A percentile compares a stretch with the other conserved stretches of the same genome.
Conservation (phyloP, 2,113 vertebrate species). For the Petrocephalus zakoni region DNA sequence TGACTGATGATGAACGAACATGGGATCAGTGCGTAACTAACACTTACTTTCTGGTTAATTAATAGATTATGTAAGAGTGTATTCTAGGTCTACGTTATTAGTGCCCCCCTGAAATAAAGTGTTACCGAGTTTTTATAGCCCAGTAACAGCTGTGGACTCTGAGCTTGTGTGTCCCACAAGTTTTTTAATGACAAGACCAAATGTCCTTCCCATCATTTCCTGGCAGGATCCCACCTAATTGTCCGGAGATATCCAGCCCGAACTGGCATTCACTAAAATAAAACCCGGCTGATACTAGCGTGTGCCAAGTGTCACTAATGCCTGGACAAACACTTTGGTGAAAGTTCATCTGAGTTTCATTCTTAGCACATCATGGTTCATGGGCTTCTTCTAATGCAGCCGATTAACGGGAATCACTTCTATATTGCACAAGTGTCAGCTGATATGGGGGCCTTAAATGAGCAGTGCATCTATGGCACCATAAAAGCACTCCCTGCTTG, state of each 20-base stretch:
- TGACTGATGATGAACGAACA: too few relatives aligned
- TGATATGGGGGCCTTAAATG: neutral
- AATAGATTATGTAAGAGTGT: too few relatives aligned
- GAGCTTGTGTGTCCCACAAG: neutral
- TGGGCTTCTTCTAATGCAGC: neutral
- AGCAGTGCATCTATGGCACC: neutral
- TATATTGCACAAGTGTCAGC: neutral
- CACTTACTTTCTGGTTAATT: too few relatives aligned
- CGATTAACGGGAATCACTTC: neutral
- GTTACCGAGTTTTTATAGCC: neutral
- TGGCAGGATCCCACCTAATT: neutral
- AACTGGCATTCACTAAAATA: neutral
- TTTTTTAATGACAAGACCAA: neutral
- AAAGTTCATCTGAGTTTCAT: neutral
- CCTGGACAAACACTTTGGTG: too few relatives aligned
- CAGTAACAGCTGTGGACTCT: neutral
- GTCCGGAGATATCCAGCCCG: neutral
- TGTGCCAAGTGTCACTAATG: neutral
- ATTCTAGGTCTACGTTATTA: too few relatives aligned
- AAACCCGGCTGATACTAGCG: neutral
- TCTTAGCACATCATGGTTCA: neutral
- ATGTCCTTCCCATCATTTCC: neutral
- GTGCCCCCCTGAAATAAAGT: too few relatives aligned
- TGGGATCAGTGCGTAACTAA: too few relatives aligned
- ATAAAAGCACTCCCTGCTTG: neutral